Conservation (phyloP, 2,113 vertebrate genomes). For the Macrotis lagotis region DNA sequence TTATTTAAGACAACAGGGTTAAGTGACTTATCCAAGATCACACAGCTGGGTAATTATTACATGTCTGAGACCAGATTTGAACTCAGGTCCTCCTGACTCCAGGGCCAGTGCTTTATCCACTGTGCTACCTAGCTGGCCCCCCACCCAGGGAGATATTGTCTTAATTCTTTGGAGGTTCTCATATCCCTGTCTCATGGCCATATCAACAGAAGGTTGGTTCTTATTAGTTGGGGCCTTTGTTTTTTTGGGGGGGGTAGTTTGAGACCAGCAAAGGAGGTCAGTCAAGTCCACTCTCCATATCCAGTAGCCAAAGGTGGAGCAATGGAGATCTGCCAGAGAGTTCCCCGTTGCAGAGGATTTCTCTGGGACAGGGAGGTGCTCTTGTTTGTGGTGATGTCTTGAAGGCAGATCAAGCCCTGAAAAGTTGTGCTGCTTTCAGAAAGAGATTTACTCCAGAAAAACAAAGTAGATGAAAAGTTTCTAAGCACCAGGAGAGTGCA, state of each 20-base stretch:
- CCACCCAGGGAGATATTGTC: not conserved
- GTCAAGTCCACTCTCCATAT: not conserved
- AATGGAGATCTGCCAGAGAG: not conserved
- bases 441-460: conserved; percentile 87
- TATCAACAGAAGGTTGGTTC: not conserved
- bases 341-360: not conserved
- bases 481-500: not conserved
- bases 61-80: too few relatives aligned
- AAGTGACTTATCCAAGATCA: too few relatives aligned
- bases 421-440: conserved; percentile 89
- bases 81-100: too few relatives aligned
- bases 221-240: not conserved
- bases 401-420: conserved; percentile 75
- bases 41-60: too few relatives aligned
- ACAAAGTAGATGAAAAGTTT: not conserved
- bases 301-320: not conserved
- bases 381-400: conserved; percentile 90
- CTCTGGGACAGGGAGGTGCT: conserved; percentile 85
- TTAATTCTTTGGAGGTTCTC: not conserved
- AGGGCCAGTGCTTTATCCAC: too few relatives aligned
- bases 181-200: too few relatives aligned
- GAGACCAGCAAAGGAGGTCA: too few relatives aligned
- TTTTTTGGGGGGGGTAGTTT: not conserved
- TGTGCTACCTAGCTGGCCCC: too few relatives aligned
- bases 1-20: too few relatives aligned